Conservation (phyloP, 2,888 invertebrate genomes). For the Cataglyphis cursor region DNA sequence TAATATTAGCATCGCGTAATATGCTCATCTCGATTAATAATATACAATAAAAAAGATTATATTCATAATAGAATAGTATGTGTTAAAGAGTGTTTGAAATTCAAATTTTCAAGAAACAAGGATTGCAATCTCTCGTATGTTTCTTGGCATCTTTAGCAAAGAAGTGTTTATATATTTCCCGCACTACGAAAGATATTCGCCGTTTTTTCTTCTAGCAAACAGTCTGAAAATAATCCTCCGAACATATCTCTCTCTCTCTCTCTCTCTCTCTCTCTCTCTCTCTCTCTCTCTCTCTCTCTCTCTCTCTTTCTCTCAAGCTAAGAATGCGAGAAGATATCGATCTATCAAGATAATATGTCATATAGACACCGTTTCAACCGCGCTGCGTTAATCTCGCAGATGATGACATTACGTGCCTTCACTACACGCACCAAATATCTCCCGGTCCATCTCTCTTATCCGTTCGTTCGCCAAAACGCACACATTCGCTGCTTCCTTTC, state of each 20-base stretch:
- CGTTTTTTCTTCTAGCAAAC: background rate
- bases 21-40: constrained; percentile 15
- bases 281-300: background rate
- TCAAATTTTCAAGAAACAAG: background rate
- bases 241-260: background rate
- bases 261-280: background rate
- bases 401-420: constrained; percentile 18
- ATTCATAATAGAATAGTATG: constrained; percentile 7
- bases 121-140: background rate
- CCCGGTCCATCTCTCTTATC: constrained; percentile 15
- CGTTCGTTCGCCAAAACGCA: constrained; percentile 11
- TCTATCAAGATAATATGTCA: constrained; percentile 19
- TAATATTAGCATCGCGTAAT: constrained; percentile 10
- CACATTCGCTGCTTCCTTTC: constrained; percentile 42
- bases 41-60: constrained; percentile 12
- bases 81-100: constrained; percentile 13
- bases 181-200: background rate
- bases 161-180: background rate
- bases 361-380: background rate
- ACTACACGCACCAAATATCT: constrained; percentile 11
- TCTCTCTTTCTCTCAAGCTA: background rate
- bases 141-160: background rate
- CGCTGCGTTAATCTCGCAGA: constrained; percentile 31
- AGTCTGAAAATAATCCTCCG: too few relatives aligned
- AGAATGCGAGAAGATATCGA: background rate